Conservation (phyloP, 30 jellyfish, hydroid and myxozoan species). For the Morbakka virulenta region DNA sequence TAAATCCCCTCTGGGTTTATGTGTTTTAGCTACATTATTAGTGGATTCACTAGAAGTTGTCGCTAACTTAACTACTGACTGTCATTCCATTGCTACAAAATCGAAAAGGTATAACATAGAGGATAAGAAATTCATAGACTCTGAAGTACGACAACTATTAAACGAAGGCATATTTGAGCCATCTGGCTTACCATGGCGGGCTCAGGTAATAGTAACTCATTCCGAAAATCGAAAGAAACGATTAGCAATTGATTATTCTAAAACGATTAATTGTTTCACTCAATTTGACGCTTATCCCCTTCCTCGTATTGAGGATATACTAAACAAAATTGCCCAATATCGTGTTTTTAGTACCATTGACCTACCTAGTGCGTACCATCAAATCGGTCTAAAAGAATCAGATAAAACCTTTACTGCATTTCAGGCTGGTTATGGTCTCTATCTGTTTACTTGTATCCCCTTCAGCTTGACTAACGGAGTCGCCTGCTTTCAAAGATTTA, state of each 20-base stretch:
- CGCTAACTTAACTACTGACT: conserved; percentile 38
- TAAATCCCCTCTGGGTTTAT: conserved; percentile 23
- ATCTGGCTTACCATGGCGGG: no score
- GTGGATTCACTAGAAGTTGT: conserved; percentile 44
- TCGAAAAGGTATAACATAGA: no score
- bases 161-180: no score
- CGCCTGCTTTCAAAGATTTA: conserved; percentile 38
- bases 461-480: conserved; percentile 61
- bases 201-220: no score
- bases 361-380: conserved; percentile 42
- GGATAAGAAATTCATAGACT: no score
- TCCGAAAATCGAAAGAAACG: no score
- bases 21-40: conserved; percentile 17
- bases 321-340: conserved; percentile 46
- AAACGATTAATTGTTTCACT: no score
- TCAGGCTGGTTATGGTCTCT: neutral
- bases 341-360: conserved; percentile 48
- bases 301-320: no score
- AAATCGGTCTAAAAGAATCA: conserved; percentile 7
- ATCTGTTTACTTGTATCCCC: conserved; percentile 35
- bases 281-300: no score
- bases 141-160: no score
- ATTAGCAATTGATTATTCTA: no score
- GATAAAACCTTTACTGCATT: conserved; percentile 11
- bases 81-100: no score